phyloP scores from a whole-genome alignment of 2,113 vertebrate genomes.

The Osmerus eperlanus region DNA sequence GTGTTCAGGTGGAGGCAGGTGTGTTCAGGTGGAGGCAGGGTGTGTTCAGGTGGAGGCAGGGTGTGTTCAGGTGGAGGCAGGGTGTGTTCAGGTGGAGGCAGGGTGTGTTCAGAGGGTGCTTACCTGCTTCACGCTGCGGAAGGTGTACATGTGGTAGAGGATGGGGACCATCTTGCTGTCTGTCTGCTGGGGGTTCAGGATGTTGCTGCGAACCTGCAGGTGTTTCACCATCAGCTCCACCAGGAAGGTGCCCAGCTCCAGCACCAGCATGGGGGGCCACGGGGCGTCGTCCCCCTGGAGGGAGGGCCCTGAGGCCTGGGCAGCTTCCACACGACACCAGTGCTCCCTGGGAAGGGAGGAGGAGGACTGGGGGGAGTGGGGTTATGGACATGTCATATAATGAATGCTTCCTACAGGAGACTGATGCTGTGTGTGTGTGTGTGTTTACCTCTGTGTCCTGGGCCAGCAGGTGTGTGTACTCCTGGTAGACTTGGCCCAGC shows the following conservation, averaged over 20 bases:
- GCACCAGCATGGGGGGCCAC: constrained; percentile 74
- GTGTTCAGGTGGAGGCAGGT: neutral
- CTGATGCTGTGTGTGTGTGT: constrained; percentile 1
- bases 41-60: neutral
- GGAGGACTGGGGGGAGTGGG: neutral
- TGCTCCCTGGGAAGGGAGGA: constrained; percentile 71
- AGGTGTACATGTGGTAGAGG: constrained; percentile 93
- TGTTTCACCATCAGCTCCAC: constrained; percentile 84
- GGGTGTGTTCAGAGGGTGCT: neutral
- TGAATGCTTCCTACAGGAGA: too few relatives aligned
- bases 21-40: neutral
- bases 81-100: neutral
- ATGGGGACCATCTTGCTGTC: constrained; percentile 73
- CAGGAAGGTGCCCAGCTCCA: constrained; percentile 83
- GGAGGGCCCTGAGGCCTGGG: constrained; percentile 63
- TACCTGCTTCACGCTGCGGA: constrained; percentile 84
- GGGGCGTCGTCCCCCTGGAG: constrained; percentile 55
- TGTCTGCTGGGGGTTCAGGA: constrained; percentile 47
- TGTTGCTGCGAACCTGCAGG: constrained; percentile 75
- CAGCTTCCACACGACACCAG: constrained; percentile 77
- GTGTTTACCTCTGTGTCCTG: constrained; percentile 77
- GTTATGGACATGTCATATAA: neutral
- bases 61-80: too few relatives aligned
- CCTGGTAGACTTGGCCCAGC: constrained; percentile 69
- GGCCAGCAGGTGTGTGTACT: constrained; percentile 79